Base-by-base conservation (phyloP, 1,140 invertebrate genomes). In the Bombus breviceps region DNA sequence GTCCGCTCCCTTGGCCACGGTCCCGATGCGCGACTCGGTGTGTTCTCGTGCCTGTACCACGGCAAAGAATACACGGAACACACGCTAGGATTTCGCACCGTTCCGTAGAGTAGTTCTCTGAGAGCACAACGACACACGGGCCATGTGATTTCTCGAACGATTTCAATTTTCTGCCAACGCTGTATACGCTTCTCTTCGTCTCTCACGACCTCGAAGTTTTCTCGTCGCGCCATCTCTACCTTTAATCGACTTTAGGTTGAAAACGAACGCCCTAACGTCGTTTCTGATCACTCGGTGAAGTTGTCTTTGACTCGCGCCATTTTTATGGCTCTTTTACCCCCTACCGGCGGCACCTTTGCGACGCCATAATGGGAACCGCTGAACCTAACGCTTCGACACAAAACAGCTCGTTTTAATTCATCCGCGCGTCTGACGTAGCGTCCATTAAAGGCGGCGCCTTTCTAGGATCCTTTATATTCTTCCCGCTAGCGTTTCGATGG, bases 1-100 rank as follows among this genome's bases (percentile, higher is more conserved):
- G 90, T 91, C 88, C 92, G 87, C 62, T 64, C 90, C 87, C 92
- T 93, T 92, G 90, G 93, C 92, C 92, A 94, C 92, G 93, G 91
- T 94, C 90, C 91, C 88, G 92, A 93, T 94, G 91, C 90, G 93
- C 93, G 91, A 92, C 91, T 92, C 88, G 83, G 72, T 69, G 75
- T 86, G 85, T 87, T 85, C 88, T 83, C 85, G 75, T 85, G 90
- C 73, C 32, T n/a, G 72, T 79, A 71, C 69, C 77, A 37, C 41
- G 57, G 66, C 71, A 78, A 85, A 74, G 81, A 90, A 88, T 73
- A 80, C 88, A 79, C 88, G 15, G 82, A 88, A 80, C 64, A 86
- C 85, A 66, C 80, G 47, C 15, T 18, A 64, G 41, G 53, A 74
- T 74, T 77, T 73, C 53, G 47, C 76, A 73, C 77, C 53, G 32